A percentile compares a stretch with the other conserved stretches of the same genome.
phyloP scores from a whole-genome alignment of 1,140 invertebrate species.

The Trichonephila clavata region DNA sequence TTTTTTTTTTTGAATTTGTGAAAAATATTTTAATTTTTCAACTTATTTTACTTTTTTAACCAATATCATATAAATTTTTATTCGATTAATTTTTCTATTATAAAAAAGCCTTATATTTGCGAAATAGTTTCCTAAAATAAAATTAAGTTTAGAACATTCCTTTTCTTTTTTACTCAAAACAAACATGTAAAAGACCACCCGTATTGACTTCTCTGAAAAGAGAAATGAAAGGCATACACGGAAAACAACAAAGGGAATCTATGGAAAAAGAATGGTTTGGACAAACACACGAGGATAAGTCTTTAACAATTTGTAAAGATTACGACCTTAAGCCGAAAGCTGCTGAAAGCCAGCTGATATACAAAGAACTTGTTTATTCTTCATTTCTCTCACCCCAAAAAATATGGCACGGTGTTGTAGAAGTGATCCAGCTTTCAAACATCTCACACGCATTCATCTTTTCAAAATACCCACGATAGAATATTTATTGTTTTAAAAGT shows the following conservation, averaged over 20 bases:
- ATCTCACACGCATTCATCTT: not conserved
- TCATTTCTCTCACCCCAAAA: not conserved
- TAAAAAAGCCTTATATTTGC: too few relatives aligned
- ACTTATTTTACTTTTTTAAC: too few relatives aligned
- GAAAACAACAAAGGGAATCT: not conserved
- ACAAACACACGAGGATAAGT: constrained; percentile 2
- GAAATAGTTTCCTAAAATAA: too few relatives aligned
- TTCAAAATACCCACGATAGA: not conserved
- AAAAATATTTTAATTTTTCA: too few relatives aligned
- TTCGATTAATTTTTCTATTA: too few relatives aligned
- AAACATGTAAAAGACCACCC: not conserved
- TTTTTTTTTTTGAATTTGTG: too few relatives aligned
- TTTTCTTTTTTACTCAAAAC: not conserved
- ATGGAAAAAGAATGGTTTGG: not conserved
- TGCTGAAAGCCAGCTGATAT: not conserved
- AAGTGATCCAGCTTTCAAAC: not conserved
- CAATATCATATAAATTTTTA: too few relatives aligned
- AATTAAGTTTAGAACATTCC: too few relatives aligned
- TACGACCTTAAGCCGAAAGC: constrained; percentile 20
- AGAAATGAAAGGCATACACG: not conserved
- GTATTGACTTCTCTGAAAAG: not conserved
- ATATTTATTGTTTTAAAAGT: too few relatives aligned
- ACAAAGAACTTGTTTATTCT: constrained; percentile 26
- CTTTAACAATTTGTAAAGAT: constrained; percentile 33
- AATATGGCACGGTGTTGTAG: not conserved